Evolutionary conservation across 2,113 vertebrate genomes (phyloP), one percentile per base, ranked within the genome.

Genomic region (Acrocephalus arundinaceus): DNA sequence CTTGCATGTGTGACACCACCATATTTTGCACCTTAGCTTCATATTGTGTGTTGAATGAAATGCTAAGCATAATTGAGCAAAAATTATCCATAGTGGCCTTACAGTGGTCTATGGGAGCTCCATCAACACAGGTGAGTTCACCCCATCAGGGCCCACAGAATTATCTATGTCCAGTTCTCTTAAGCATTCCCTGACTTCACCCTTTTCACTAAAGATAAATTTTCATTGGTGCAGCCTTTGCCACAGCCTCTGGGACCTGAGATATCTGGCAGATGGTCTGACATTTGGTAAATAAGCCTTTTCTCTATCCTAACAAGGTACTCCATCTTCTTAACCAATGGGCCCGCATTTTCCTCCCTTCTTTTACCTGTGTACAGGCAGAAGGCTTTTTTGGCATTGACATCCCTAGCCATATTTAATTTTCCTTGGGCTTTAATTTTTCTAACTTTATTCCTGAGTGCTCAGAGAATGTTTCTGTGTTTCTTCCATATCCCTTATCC

Each of bases 311-410:
- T 41, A 71, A 30, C 9, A 58, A 76, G 14, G 9, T 17, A 27
- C 12, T 9, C 11, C 6, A 2, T 25, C 16, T 51, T 39, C 3
- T 58, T 58, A 4, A 33, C 18, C 23, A 33, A 1, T 3, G 11
- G 27, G 23, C 19, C 66, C 1, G 1, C 10, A 39, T 27, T 79
- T 68, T 51, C 33, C 31, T 55, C 15, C 23, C 6, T 37, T 61
- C 39, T 43, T 41, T 22, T 35, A 48, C 31, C 15, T 22, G 1
- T 4, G 7, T 45, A 13, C 31, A 48, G 21, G 49, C 5, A 54
- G 31, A 84, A 84, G 6, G 2, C 5, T 22, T 45, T 43, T 37
- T 31, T 59, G 8, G 6, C 13, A 72, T 13, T 66, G 72, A 43
- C 10, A 25, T 66, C n/a, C 22, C 15, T 12, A 13, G 28, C 15